Evolutionary conservation across 2,888 invertebrate species (phyloP), one percentile per base, ranked within the genome.

Genomic region (Coecobrya sp.): DNA sequence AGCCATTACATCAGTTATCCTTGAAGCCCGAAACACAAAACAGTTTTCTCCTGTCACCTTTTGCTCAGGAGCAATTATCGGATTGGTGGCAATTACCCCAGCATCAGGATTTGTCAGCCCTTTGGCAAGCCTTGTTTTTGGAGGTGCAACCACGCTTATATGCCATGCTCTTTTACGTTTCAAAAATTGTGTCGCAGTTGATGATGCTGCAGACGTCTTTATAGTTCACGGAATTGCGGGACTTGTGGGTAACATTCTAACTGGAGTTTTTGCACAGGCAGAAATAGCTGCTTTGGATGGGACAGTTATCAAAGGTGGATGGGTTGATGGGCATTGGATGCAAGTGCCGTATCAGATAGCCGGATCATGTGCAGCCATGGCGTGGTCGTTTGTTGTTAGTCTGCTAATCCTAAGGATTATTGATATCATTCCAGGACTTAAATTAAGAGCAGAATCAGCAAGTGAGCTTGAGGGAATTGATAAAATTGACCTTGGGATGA

Each of bases 161-260:
- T 94, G 94, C 70, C 82, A 93, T 59, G 27, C 85, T 13, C 42
- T 86, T 10, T 65, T 94, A 49, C 84, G 89, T 19, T 19, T 94
- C 11, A 94, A 94, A 68, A 88, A 90, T 25, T 52, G 30, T 11
- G 42, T 92, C 0, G 76, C 91, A 11, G 91, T 92, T n/a, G 94
- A 94, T 76, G 94, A 94, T 70, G 93, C 94, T 30, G 25, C 93
- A 13, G 94, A 94, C 73, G 94, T 94, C 0, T 94, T 94, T 76
- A 92, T 93, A 65, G 92, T 94, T 25, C 94, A 94, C 45, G 94
- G 91, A 45, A 42, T 93, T 0, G 94, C 93, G 27, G 94, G 93
- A 5, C 79, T 94, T 0, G 59, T 93, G 25, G 94, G 94, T 30
- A 94, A 93, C 68, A 49, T 94, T 3, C 55, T 94, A 10, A 93